Conservation (phyloP, 2,797 vertebrate genomes). For the Siniperca undulata region DNA sequence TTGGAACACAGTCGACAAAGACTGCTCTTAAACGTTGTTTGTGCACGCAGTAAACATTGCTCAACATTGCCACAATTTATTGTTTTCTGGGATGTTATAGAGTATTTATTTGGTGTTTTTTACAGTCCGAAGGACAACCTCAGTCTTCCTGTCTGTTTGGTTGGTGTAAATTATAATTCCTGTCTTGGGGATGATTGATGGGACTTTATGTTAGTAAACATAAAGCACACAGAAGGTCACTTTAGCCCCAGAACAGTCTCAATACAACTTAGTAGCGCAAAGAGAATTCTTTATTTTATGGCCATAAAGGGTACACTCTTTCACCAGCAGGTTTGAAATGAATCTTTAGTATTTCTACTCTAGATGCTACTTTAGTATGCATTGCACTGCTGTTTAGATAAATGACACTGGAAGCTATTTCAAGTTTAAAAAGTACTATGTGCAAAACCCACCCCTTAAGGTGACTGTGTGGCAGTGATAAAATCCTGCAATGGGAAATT, state of each 20-base stretch:
- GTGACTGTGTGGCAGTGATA: constrained; percentile 47
- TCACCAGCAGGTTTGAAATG: not conserved
- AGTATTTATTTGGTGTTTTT: constrained; percentile 33
- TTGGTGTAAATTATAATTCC: constrained; percentile 26
- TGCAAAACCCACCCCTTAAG: constrained; percentile 18
- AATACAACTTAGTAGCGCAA: not conserved
- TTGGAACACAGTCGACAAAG: constrained; percentile 30
- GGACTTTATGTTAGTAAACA: constrained; percentile 11
- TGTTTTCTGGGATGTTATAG: not conserved
- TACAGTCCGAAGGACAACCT: constrained; percentile 10
- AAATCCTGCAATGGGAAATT: constrained; percentile 61
- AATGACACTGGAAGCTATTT: constrained; percentile 26
- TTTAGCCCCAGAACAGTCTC: not conserved
- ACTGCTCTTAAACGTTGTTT: constrained; percentile 42
- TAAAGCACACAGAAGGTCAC: constrained; percentile 2
- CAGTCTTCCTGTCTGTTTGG: constrained; percentile 16
- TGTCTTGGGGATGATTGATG: constrained; percentile 16
- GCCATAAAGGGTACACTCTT: not conserved
- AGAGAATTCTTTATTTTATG: not conserved
- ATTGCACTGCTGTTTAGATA: constrained; percentile 14
- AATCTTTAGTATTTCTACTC: not conserved
- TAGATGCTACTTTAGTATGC: constrained; percentile 7
- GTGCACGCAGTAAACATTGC: constrained; percentile 14
- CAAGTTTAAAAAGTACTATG: constrained; percentile 33
- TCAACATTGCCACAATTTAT: constrained; percentile 9